Evolutionary conservation across 2,888 invertebrate genomes (phyloP), one percentile per base, ranked within the genome.

Genomic region (Ashinkailepas kermadecensis): DNA sequence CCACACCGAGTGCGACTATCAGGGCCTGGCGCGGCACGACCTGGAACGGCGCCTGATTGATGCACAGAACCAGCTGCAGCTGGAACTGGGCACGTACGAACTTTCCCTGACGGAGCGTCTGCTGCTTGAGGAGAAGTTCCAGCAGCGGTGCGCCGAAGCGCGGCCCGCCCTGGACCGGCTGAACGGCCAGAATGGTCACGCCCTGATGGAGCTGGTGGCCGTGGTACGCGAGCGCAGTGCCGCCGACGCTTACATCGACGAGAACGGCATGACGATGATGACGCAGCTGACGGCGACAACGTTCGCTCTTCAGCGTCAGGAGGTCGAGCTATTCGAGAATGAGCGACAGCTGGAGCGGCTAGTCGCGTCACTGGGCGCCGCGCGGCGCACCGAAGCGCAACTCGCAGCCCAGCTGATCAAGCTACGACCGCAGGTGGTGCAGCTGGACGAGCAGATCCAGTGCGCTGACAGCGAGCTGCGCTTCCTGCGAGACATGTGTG

Each of bases 381-480:
- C 70, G 15, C 70, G 70, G 13, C 70, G 70, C 70, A 10, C 9
- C 15, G 70, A 70, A 39, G 70, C 70, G 9, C 39, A 6, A 12
- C 6, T 39, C 15, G 70, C 39, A 0, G 70, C 23, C 6, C 39
- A 39, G 15, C 25, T 74, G 54, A 18, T 54, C 54, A 56, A 23
- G 13, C 54, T 74, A 21, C 18, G 8, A 23, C 74, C 74, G 54
- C 74, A 10, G 21, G 23, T 9, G 12, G 56, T 1, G 21, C 15
- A 18, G 74, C 74, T 74, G 54, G 56, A 54, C 1, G 74, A 74
- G 56, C 21, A 74, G 21, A 54, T 74, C 18, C 54, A 2, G 9
- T 74, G 74, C 9, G 21, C 56, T 3, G 74, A 74, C 21, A 74
- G 74, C 74, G 74, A 74, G 56, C 74, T 74, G 74, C 56, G 21